Evolutionary conservation across 2,888 invertebrate species (phyloP).

Genomic region (Mystacides longicornis): DNA sequence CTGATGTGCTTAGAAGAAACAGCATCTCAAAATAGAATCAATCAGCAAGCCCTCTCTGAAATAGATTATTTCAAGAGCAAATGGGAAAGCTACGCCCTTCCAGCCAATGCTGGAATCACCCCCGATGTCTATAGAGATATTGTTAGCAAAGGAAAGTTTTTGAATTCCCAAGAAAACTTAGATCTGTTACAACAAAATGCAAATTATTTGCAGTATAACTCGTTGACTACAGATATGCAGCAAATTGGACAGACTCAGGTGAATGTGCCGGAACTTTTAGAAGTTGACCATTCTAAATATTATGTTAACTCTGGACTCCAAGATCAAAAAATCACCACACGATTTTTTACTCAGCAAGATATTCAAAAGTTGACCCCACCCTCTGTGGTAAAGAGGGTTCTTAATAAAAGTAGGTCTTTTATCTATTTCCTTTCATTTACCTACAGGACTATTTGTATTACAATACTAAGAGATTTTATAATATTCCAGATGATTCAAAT

Average conservation of each 20-base stretch:
- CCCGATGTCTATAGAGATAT: constrained; percentile 13
- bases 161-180: constrained; percentile 13
- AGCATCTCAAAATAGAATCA: background rate
- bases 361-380: constrained; percentile 4
- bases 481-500: constrained; percentile 25
- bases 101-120: constrained; percentile 2
- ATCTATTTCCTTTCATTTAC: background rate
- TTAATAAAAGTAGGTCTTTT: too few species aligned
- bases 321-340: constrained; percentile 4
- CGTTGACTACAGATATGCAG: constrained; percentile 2
- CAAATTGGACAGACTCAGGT: constrained; percentile 4
- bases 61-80: constrained; percentile 16
- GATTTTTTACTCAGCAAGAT: constrained; percentile 3
- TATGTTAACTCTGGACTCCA: constrained; percentile 6
- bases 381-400: too few species aligned
- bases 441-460: background rate
- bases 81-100: constrained; percentile 12
- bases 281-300: constrained; percentile 8
- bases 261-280: constrained; percentile 12
- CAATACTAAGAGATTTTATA: background rate
- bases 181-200: constrained; percentile 11
- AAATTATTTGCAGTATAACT: constrained; percentile 13
- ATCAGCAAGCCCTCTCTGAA: constrained; percentile 6
- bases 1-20: constrained; percentile 11
- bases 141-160: constrained; percentile 8